These are phyloP conservation scores for Pogonognathellus flavescens DNA, from an alignment of 1,140 invertebrate genomes.

Conservation along the genomic window DNA sequence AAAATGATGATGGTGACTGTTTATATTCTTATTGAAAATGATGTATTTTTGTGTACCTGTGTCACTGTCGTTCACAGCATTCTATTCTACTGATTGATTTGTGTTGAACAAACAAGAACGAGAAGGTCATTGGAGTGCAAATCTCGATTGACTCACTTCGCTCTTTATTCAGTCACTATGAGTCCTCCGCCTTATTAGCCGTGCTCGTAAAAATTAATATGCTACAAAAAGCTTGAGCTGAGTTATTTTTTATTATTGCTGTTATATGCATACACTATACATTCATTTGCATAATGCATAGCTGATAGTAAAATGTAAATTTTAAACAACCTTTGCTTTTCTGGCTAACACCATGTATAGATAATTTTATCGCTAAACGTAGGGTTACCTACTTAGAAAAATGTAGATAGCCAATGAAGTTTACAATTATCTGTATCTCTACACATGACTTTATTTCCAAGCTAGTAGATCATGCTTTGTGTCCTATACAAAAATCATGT, in stretches of 20 bases:
- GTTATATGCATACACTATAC: neutral
- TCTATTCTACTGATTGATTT: constrained; percentile 6
- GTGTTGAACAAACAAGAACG: constrained; percentile 17
- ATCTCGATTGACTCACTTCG: constrained; percentile 7
- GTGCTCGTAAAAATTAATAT: constrained; percentile 17
- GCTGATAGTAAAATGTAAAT: constrained; percentile 1
- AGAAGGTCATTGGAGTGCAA: constrained; percentile 25
- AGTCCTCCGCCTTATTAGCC: neutral
- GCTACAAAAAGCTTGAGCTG: neutral
- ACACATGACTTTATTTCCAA: too few relatives aligned
- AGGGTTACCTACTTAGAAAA: too few relatives aligned
- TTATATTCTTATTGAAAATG: neutral
- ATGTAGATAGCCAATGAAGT: too few relatives aligned
- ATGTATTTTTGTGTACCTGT: neutral
- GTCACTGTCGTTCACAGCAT: neutral
- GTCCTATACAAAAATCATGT: too few relatives aligned
- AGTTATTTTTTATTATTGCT: constrained; percentile 6
- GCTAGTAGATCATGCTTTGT: too few relatives aligned
- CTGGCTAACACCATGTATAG: too few relatives aligned
- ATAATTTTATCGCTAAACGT: too few relatives aligned
- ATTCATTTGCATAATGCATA: neutral
- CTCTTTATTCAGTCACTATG: constrained; percentile 5
- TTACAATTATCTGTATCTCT: too few relatives aligned
- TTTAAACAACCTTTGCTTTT: neutral
- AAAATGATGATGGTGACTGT: neutral